Evolutionary conservation across 2,888 invertebrate genomes (phyloP), one percentile per base, ranked within the genome.

Genomic region (Dicyrtoma fusca): DNA sequence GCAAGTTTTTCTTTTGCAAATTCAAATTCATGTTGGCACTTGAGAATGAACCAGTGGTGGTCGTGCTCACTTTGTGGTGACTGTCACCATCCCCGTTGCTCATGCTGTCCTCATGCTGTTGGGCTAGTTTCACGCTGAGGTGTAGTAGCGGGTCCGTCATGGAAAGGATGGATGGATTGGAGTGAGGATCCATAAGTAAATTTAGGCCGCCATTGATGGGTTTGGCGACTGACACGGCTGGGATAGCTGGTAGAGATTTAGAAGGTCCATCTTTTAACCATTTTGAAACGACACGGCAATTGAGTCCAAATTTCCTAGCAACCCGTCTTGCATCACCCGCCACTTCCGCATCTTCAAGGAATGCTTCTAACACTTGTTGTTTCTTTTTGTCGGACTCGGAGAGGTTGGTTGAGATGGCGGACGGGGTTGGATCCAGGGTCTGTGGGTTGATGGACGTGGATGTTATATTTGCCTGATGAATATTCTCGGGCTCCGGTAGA

Each of bases 281-380:
- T 61, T 80, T 80, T 71, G 75, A 74, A 6, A 79, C 80, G 19
- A 78, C 76, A 25, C 80, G 73, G 2, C 73, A 74, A 51, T 77
- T 79, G 17, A 80, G 64, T 49, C 77, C 76, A 61, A 79, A 79
- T 68, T 79, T 80, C 57, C 80, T 72, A 8, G 80, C 80, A 1
- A 80, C 75, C 17, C 77, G 78, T 19, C 80, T 63, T 4, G 78
- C 76, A 74, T 80, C 79, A n/a, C 80, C 79, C 45, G 75, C 74
- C 0, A 77, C 74, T 62, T 79, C 79, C 11, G 77, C 74, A 49
- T 80, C 79, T 51, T 57, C 74, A 10, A 53, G 72, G 26, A 74
- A 80, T 6, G 80, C 79, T 19, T 80, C 76, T 42, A 80, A 66
- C 11, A 77, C 78, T 25, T 63, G 49, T 17, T 62, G 62, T 42